phyloP scores from a whole-genome alignment of 2,797 vertebrate species.

The Lepilemur septentrionalis region DNA sequence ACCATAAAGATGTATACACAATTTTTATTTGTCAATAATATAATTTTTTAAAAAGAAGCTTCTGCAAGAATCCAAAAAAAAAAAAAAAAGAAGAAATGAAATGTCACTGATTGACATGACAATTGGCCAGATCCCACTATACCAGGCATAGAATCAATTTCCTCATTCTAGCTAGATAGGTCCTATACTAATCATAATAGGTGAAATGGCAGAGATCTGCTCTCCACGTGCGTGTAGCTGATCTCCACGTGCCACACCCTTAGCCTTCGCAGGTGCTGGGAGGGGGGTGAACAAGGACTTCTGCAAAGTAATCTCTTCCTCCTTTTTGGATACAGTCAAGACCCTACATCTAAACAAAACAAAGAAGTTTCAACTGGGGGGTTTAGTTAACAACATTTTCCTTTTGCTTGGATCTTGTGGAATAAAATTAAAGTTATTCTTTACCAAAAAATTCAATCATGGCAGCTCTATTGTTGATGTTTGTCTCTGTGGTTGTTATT shows the following conservation, averaged over 20 bases:
- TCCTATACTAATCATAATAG: not conserved
- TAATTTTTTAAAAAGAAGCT: not conserved
- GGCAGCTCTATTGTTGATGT: not conserved
- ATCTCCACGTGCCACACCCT: not conserved
- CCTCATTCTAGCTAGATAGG: not conserved
- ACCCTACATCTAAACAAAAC: not conserved
- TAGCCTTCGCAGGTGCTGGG: not conserved
- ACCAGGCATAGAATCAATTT: not conserved
- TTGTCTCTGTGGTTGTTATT: not conserved
- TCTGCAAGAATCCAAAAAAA: not conserved
- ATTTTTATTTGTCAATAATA: not conserved
- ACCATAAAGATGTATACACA: not conserved
- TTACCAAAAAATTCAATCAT: not conserved
- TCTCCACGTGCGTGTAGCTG: not conserved
- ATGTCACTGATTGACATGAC: not conserved
- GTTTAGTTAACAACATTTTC: not conserved
- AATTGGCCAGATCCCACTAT: not conserved
- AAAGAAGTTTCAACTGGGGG: not conserved
- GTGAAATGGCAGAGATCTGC: not conserved
- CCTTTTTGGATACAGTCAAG: not conserved
- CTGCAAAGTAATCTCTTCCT: not conserved
- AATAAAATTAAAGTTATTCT: slow-evolving; percentile 10
- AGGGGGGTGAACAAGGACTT: not conserved
- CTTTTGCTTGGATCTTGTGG: not conserved
- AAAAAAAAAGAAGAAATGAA: not conserved